phyloP scores from a whole-genome alignment of 2,113 vertebrate species.

The Thunnus maccoyii region DNA sequence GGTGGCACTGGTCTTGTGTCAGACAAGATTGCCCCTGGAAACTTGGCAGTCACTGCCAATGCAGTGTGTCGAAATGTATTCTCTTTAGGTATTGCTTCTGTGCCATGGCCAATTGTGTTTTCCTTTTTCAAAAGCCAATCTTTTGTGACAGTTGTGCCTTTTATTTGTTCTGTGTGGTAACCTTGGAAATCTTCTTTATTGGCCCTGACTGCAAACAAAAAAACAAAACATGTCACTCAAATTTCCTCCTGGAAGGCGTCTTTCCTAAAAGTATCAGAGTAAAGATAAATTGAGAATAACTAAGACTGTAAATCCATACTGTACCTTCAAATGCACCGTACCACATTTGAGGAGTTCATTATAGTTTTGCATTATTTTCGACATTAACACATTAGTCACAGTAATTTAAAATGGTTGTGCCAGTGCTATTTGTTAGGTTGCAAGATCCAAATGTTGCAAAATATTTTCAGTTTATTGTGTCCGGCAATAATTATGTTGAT shows the following conservation, averaged over 20 bases:
- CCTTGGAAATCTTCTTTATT: slow-evolving; percentile 60
- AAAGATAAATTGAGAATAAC: background rate
- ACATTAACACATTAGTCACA: no score
- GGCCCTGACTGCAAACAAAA: slow-evolving; percentile 57
- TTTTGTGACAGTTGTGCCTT: slow-evolving; percentile 57
- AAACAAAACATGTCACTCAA: slow-evolving; percentile 38
- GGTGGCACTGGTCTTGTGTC: slow-evolving; percentile 43
- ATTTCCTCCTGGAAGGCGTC: slow-evolving; percentile 1
- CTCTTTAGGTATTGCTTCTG: slow-evolving; percentile 52
- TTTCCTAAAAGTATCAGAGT: background rate
- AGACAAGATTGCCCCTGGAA: slow-evolving; percentile 55
- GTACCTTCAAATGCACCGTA: background rate
- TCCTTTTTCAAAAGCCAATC: slow-evolving; percentile 52
- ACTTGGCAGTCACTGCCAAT: slow-evolving; percentile 26
- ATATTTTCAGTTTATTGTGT: no score
- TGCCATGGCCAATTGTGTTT: slow-evolving; percentile 44
- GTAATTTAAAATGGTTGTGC: no score
- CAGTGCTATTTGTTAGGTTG: no score
- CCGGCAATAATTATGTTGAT: no score
- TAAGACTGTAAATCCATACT: background rate
- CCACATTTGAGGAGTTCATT: no score
- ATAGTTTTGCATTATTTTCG: no score
- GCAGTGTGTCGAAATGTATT: slow-evolving; percentile 35
- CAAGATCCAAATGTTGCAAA: no score
- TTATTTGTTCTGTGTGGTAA: slow-evolving; percentile 56